These are phyloP conservation scores for Aurelia sp. DNA, from an alignment of 30 jellyfish, hydroid and myxozoan genomes.

Conservation along the genomic window DNA sequence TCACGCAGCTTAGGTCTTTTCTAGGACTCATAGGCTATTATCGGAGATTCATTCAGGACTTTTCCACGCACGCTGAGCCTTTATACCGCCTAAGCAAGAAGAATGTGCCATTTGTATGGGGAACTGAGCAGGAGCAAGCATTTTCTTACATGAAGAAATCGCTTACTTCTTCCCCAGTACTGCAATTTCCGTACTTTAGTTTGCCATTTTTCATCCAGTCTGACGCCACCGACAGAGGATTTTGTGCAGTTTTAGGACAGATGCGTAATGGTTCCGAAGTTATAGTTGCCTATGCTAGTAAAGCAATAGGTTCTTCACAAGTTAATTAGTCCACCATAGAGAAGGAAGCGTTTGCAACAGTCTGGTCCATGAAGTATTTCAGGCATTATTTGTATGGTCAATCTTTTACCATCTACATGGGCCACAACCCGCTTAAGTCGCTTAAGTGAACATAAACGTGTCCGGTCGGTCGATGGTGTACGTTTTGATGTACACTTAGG, in stretches of 20 bases:
- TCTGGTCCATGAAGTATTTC: constrained; percentile 43
- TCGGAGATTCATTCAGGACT: constrained; percentile 58
- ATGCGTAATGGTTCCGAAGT: constrained; percentile 38
- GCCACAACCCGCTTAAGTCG: constrained; percentile 68
- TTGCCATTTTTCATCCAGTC: constrained; percentile 52
- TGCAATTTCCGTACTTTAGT: constrained; percentile 43
- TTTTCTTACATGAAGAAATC: constrained; percentile 38
- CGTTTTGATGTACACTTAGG: no score
- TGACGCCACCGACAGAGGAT: constrained; percentile 57
- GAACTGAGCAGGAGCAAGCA: constrained; percentile 45
- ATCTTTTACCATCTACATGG: constrained; percentile 58
- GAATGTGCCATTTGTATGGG: constrained; percentile 48
- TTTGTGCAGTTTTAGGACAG: constrained; percentile 66
- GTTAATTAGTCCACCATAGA: constrained; percentile 44
- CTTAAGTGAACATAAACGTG: no score
- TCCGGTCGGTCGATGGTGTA: no score
- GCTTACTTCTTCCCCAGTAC: constrained; percentile 57
- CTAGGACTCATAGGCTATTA: constrained; percentile 66
- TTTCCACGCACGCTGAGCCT: constrained; percentile 53
- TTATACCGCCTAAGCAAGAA: constrained; percentile 41
- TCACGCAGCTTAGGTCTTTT: constrained; percentile 55
- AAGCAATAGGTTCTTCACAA: constrained; percentile 1
- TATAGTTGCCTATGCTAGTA: constrained; percentile 58
- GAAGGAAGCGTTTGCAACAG: constrained; percentile 67
- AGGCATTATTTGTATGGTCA: constrained; percentile 64